phyloP scores from a whole-genome alignment of 2,888 invertebrate genomes.

The Achlya flavicornis region DNA sequence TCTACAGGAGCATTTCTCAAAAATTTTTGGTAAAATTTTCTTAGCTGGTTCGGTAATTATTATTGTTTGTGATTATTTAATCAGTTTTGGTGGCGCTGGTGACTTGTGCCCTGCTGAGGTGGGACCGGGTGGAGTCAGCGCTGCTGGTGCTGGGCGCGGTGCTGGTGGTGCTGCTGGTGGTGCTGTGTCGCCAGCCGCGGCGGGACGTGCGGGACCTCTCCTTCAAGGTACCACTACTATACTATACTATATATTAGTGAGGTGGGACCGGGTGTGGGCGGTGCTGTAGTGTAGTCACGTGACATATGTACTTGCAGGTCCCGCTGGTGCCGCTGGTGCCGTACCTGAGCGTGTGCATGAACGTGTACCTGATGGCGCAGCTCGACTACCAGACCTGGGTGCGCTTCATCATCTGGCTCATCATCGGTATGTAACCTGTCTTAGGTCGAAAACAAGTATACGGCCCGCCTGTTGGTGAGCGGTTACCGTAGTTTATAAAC shows the following conservation, averaged over 20 bases:
- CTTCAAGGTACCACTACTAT: conserved; percentile 85
- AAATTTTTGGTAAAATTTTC: too few species aligned
- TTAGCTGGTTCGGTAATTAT: too few species aligned
- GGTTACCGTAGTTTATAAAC: too few species aligned
- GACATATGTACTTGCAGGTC: conserved; percentile 79
- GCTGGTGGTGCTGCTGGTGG: conserved; percentile 80
- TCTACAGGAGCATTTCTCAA: too few species aligned
- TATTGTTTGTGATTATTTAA: conserved; percentile 26
- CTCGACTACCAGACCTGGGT: conserved; percentile 94
- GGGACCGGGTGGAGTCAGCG: conserved; percentile 68
- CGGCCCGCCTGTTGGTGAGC: too few species aligned
- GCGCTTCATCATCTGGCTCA: conserved; percentile 93
- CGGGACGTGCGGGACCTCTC: conserved; percentile 82
- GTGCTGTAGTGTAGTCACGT: too few species aligned
- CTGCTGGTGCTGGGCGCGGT: conserved; percentile 75
- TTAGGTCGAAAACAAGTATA: too few species aligned
- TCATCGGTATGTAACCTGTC: conserved; percentile 84
- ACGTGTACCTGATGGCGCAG: conserved; percentile 95
- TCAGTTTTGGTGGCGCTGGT: conserved; percentile 82
- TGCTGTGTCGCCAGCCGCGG: conserved; percentile 88
- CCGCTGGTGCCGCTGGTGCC: conserved; percentile 94
- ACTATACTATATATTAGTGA: too few species aligned
- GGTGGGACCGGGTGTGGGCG: too few species aligned
- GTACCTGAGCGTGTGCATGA: conserved; percentile 92
- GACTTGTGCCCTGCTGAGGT: conserved; percentile 75